Conservation (phyloP, 1,140 invertebrate species). For the Anastrepha obliqua region DNA sequence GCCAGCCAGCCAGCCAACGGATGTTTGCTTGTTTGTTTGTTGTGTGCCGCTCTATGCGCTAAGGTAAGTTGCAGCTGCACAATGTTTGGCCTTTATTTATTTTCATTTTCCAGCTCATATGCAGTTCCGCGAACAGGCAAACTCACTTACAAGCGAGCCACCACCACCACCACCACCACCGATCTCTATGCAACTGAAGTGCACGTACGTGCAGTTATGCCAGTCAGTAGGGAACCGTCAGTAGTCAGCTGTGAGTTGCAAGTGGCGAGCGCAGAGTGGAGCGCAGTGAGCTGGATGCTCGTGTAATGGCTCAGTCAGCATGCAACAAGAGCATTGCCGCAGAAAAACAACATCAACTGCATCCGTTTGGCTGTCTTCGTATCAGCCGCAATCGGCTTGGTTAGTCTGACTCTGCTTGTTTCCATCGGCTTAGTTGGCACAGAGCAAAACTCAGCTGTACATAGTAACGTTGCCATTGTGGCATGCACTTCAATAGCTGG, state of each 20-base stretch:
- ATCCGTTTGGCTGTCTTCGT: slow-evolving; percentile 6
- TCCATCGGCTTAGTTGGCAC: neutral
- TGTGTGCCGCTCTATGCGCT: neutral
- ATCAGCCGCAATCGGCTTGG: slow-evolving; percentile 11
- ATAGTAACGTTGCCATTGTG: too few species aligned
- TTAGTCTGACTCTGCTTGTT: neutral
- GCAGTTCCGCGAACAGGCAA: slow-evolving; percentile 17
- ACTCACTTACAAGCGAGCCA: neutral
- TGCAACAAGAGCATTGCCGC: neutral
- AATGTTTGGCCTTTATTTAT: slow-evolving; percentile 7
- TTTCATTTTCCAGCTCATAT: neutral
- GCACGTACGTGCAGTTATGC: neutral
- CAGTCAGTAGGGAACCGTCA: neutral
- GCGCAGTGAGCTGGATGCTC: neutral
- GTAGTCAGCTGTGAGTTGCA: too few species aligned
- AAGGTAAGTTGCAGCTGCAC: slow-evolving; percentile 5
- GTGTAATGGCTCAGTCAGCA: neutral
- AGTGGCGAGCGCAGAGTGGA: too few species aligned
- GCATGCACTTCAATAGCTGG: too few species aligned
- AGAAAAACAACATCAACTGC: neutral
- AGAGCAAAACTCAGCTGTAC: too few species aligned
- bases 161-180: neutral
- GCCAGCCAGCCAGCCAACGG: neutral
- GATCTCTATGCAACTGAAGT: neutral
- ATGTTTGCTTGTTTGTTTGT: slow-evolving; percentile 35